Evolutionary conservation across 1,140 invertebrate genomes (phyloP).

Genomic region (Papilio glaucus): DNA sequence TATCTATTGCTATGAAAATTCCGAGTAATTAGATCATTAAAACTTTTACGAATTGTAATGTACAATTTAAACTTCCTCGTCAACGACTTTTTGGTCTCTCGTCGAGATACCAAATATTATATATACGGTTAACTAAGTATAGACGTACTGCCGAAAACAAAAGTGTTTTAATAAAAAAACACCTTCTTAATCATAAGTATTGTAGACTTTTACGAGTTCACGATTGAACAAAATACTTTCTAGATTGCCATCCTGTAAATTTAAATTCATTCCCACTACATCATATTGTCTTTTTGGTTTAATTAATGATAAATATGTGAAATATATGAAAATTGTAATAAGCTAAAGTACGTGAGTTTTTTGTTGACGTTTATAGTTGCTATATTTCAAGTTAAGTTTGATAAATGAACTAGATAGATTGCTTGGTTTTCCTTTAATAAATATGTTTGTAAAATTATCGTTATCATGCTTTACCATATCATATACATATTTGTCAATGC

Average conservation of each 20-base stretch:
- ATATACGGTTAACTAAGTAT: neutral
- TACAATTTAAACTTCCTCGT: neutral
- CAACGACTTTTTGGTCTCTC: neutral
- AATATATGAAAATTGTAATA: too few species aligned
- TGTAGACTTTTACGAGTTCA: neutral
- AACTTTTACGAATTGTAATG: neutral
- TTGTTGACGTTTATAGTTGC: too few species aligned
- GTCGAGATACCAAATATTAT: neutral
- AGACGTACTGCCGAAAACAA: neutral
- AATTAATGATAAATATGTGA: too few species aligned
- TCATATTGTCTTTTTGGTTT: neutral
- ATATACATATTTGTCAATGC: too few species aligned
- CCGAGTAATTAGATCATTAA: neutral
- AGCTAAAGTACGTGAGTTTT: too few species aligned
- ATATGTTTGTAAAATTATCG: too few species aligned
- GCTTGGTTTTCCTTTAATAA: too few species aligned
- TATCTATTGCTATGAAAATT: slow-evolving; percentile 22
- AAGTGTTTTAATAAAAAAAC: neutral
- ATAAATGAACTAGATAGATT: too few species aligned
- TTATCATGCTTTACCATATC: too few species aligned
- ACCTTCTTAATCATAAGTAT: neutral
- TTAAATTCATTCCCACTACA: neutral
- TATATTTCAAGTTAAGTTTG: too few species aligned
- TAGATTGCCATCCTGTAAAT: neutral
- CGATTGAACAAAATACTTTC: neutral